A percentile compares a stretch with the other conserved stretches of the same genome.
phyloP scores from a whole-genome alignment of 30 jellyfish, hydroid and myxozoan species.

The Pseudorhiza aurosa region DNA sequence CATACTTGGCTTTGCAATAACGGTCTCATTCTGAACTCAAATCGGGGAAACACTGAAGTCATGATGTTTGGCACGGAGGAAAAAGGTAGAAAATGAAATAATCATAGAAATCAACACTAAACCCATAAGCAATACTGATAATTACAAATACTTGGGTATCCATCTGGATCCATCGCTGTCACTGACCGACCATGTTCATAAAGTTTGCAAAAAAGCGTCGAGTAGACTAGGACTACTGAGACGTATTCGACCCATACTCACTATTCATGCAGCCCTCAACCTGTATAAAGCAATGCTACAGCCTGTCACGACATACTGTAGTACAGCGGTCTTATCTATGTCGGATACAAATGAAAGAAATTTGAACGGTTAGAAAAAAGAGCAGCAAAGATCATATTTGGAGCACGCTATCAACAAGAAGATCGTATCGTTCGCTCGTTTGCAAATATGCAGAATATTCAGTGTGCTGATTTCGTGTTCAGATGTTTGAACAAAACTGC shows the following conservation, averaged over 20 bases:
- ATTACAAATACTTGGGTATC: slow-evolving; percentile 40
- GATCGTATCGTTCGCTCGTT: slow-evolving; percentile 44
- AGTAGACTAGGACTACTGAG: slow-evolving; percentile 55
- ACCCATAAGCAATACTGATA: slow-evolving; percentile 25
- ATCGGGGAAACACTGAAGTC: neutral
- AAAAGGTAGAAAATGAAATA: slow-evolving; percentile 1
- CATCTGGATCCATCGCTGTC: slow-evolving; percentile 41
- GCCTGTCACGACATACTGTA: slow-evolving; percentile 54
- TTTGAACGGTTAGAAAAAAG: neutral
- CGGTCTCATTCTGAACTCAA: slow-evolving; percentile 24
- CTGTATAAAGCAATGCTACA: slow-evolving; percentile 63
- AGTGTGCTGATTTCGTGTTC: slow-evolving; percentile 54
- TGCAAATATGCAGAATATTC: slow-evolving; percentile 37
- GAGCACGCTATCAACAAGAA: slow-evolving; percentile 38
- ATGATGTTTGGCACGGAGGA: slow-evolving; percentile 47
- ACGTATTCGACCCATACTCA: slow-evolving; percentile 59
- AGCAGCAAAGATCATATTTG: slow-evolving; percentile 15
- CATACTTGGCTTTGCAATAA: slow-evolving; percentile 50
- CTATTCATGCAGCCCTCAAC: slow-evolving; percentile 73
- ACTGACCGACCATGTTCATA: slow-evolving; percentile 30
- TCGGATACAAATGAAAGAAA: slow-evolving; percentile 44
- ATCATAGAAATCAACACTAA: slow-evolving; percentile 19
- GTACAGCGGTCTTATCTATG: slow-evolving; percentile 50
- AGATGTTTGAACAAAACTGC: slow-evolving; percentile 23
- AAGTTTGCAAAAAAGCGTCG: slow-evolving; percentile 54